These are phyloP conservation scores for Delphinapterus leucas DNA, from an alignment of 2,113 vertebrate genomes.

Conservation along the genomic window DNA sequence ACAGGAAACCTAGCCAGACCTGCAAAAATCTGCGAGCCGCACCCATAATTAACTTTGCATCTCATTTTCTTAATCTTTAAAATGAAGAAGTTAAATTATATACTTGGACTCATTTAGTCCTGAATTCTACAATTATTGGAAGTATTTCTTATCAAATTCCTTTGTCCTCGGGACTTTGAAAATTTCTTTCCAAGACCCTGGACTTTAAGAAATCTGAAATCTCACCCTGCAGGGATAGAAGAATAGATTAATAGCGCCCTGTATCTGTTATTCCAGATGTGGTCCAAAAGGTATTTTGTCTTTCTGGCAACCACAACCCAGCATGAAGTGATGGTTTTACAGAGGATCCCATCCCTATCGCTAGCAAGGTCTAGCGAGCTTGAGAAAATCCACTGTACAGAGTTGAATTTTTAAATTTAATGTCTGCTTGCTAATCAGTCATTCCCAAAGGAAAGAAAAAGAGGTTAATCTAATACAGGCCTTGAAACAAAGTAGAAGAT, in stretches of 20 bases:
- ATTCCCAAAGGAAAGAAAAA: constrained; percentile 23
- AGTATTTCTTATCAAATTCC: not conserved
- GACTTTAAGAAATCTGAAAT: not conserved
- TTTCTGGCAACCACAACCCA: not conserved
- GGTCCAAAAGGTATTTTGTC: not conserved
- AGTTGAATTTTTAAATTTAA: constrained; percentile 49
- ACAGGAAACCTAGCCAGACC: not conserved
- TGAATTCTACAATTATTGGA: not conserved
- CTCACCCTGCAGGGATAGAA: not conserved
- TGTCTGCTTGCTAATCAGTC: constrained; percentile 43
- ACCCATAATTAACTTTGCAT: not conserved
- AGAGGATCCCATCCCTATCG: not conserved
- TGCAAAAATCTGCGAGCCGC: not conserved
- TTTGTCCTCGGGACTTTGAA: not conserved
- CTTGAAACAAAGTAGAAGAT: constrained; percentile 56
- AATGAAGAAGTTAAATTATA: not conserved
- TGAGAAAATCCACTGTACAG: constrained; percentile 48
- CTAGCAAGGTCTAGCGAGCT: not conserved
- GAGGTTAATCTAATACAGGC: constrained; percentile 15
- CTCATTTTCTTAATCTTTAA: constrained; percentile 27
- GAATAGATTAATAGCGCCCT: not conserved
- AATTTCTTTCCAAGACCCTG: not conserved
- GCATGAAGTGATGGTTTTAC: not conserved
- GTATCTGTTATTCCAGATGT: not conserved
- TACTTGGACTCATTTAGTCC: not conserved